Percentiles rank a stretch among this genome's conserved stretches.
Evolutionary conservation across 2,113 vertebrate species (phyloP).

Genomic region (Lucifuga dentata): DNA sequence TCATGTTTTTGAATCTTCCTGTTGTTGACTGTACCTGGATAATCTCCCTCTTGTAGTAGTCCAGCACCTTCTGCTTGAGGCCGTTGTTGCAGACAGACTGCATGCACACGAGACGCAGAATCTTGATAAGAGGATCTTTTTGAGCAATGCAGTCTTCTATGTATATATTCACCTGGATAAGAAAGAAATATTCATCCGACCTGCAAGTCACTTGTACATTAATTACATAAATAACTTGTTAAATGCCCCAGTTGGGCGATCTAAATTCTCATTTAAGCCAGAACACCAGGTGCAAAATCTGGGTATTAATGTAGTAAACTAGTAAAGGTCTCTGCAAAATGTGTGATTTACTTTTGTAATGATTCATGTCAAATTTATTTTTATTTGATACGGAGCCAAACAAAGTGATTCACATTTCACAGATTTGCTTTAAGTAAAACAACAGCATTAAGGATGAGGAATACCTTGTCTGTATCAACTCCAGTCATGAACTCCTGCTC

Average conservation of each 20-base stretch:
- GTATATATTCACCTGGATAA: conserved; percentile 88
- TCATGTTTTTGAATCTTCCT: no score
- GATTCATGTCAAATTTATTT: no score
- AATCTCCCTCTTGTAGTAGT: conserved; percentile 95
- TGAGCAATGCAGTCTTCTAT: conserved; percentile 96
- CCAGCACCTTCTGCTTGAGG: conserved; percentile 95
- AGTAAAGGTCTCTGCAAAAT: no score
- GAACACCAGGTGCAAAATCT: no score
- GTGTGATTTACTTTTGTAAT: no score
- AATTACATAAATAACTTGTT: not conserved
- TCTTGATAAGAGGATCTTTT: conserved; percentile 93
- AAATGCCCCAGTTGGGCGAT: no score
- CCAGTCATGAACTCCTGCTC: conserved; percentile 99
- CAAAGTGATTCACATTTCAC: no score
- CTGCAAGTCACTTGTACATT: not conserved
- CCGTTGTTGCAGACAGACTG: conserved; percentile 98
- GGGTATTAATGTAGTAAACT: no score
- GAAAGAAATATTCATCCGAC: not conserved
- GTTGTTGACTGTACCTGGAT: conserved; percentile 87
- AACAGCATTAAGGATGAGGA: not conserved
- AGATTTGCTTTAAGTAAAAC: not conserved
- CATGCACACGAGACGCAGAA: conserved; percentile 91
- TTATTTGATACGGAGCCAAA: no score
- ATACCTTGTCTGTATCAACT: conserved; percentile 97
- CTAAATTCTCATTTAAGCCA: no score